These are phyloP conservation scores for Drosophila meridionalis DNA, from an alignment of 2,888 invertebrate species.

Conservation along the genomic window DNA sequence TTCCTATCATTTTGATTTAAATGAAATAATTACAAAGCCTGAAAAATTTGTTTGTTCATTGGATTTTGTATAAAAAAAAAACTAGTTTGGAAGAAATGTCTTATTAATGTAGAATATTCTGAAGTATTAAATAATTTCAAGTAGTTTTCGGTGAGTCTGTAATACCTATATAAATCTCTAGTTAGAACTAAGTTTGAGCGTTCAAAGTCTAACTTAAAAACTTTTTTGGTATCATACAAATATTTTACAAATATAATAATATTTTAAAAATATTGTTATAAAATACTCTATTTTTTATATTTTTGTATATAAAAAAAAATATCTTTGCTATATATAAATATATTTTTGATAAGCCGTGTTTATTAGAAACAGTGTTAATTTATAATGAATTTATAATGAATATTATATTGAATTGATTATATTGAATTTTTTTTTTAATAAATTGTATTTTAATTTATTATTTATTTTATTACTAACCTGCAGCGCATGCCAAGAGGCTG, in stretches of 20 bases:
- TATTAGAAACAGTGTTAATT: no score
- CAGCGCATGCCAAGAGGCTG: conserved; percentile 78
- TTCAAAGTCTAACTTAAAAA: not conserved
- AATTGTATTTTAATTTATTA: not conserved
- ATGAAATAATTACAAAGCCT: not conserved
- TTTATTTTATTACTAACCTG: conserved; percentile 73
- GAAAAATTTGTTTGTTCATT: not conserved
- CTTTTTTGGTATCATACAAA: not conserved
- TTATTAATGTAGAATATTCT: not conserved
- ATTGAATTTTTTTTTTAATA: not conserved
- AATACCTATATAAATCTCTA: not conserved
- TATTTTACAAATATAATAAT: no score
- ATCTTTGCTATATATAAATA: not conserved
- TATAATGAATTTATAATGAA: not conserved
- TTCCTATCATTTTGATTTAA: not conserved
- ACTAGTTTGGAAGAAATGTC: not conserved
- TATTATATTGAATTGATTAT: not conserved
- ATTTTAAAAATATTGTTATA: no score
- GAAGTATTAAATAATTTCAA: not conserved
- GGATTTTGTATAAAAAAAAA: not conserved
- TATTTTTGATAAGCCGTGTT: not conserved
- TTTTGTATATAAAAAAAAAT: no score
- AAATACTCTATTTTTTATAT: no score
- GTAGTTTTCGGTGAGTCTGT: not conserved
- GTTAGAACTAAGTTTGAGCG: not conserved